phyloP scores from a whole-genome alignment of 2,113 vertebrate genomes.

The Calidris pugnax region DNA sequence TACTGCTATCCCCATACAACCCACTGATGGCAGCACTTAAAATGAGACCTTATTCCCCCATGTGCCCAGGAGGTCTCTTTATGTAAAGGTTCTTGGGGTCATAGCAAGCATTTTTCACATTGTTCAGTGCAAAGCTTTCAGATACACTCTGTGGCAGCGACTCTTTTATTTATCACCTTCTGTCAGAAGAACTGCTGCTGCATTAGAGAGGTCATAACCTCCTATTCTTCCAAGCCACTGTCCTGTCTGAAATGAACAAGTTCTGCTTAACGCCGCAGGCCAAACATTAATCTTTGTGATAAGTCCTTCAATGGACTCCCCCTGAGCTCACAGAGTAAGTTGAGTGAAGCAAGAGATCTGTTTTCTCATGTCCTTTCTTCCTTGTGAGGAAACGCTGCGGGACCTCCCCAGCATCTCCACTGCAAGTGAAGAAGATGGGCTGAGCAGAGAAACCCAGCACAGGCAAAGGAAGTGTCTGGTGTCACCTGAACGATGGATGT shows the following conservation, averaged over 20 bases:
- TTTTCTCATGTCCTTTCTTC: constrained; percentile 18
- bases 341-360: constrained; percentile 31
- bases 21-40: not conserved
- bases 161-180: constrained; percentile 78
- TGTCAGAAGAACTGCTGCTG: constrained; percentile 73
- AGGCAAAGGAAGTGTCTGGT: not conserved
- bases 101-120: constrained; percentile 25
- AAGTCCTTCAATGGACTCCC: constrained; percentile 57
- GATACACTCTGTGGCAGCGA: constrained; percentile 37
- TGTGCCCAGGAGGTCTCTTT: not conserved
- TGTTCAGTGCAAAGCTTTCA: not conserved
- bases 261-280: constrained; percentile 62
- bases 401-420: not conserved
- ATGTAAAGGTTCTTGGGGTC: not conserved
- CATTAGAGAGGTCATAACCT: constrained; percentile 74
- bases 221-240: constrained; percentile 72
- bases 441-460: not conserved
- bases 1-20: not conserved
- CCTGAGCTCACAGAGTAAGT: constrained; percentile 47
- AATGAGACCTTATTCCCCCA: not conserved
- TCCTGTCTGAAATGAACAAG: constrained; percentile 75
- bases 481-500: not conserved
- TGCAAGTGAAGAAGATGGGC: not conserved
- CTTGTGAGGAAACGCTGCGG: not conserved
- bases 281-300: constrained; percentile 75